Evolutionary conservation across 2,113 vertebrate species (phyloP), one percentile per base, ranked within the genome.

Genomic region (Excalfactoria chinensis): DNA sequence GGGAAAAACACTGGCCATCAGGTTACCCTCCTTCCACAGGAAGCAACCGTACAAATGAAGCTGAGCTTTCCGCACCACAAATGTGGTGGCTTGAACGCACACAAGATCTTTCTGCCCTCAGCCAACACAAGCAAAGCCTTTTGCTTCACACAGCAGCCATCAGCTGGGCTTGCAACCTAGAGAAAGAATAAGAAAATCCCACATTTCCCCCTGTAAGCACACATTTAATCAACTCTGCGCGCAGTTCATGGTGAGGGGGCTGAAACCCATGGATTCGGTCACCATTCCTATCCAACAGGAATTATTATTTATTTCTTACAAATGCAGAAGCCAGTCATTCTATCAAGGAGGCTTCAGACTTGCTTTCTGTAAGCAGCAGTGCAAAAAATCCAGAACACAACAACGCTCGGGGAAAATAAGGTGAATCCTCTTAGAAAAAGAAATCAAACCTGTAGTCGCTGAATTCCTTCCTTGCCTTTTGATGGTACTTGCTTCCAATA

Each of bases 1-100:
- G 56, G 46, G 16, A 11, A 11, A 32, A 25, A 21, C 67, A 53
- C 4, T 35, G 86, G 21, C 37, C 43, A 51, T 56, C 62, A 30
- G 12, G 1, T 2, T 0, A 0, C 14, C 3, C 32, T 83, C 46
- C 22, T 22, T 40, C n/a, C 4, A 23, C 18, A 76, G 44, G 41
- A 76, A 48, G 17, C 9, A 56, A 23, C 8, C 60, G 18, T 20
- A 59, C 53, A 30, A 11, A 8, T 3, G 5, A 34, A 13, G 13
- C 49, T 62, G 32, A 72, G 53, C 19, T 75, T 64, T 43, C 62
- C 34, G 2, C 3, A 8, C 40, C 32, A 53, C 51, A 53, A 8
- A 28, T 28, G 14, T 16, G 26, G 16, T 55, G 15, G 28, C 51
- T 53, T 53, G 67, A 34, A 84, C 11, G 43, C 3, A 32, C 49